Percentiles rank a stretch among this genome's conserved stretches.
phyloP scores from a whole-genome alignment of 2,113 vertebrate species.

The Ardeotis arabs region DNA sequence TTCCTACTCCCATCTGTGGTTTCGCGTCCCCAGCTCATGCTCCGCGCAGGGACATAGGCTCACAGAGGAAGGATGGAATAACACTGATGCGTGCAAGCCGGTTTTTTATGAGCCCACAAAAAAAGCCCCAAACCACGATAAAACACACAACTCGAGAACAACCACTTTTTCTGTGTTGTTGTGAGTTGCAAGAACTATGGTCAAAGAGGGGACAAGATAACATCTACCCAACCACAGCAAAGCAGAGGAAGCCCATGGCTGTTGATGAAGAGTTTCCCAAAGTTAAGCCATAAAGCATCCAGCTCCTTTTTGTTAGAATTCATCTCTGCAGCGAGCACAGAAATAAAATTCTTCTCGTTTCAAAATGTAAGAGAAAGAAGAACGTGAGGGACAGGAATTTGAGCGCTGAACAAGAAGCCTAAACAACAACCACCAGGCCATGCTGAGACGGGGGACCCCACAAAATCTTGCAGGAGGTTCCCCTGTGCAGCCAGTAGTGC shows the following conservation, averaged over 20 bases:
- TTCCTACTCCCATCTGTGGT: slow-evolving; percentile 13
- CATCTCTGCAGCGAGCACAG: background rate
- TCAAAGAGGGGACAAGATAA: background rate
- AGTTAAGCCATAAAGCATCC: background rate
- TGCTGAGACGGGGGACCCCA: background rate
- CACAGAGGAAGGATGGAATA: background rate
- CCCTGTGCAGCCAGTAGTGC: background rate
- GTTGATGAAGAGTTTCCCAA: background rate
- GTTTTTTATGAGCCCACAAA: background rate
- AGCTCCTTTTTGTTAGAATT: background rate
- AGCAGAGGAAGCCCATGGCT: background rate
- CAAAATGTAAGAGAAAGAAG: background rate
- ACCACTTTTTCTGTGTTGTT: background rate
- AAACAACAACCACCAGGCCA: background rate
- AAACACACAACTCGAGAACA: background rate
- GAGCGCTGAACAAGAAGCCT: background rate
- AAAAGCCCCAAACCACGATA: background rate
- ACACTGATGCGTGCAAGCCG: background rate
- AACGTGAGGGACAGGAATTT: background rate
- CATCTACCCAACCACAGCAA: background rate
- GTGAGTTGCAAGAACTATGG: background rate
- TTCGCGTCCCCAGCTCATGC: background rate
- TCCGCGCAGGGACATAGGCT: background rate
- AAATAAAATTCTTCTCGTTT: background rate
- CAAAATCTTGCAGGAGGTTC: background rate